phyloP scores from a whole-genome alignment of 2,888 invertebrate genomes.

The Clivina fossor region DNA sequence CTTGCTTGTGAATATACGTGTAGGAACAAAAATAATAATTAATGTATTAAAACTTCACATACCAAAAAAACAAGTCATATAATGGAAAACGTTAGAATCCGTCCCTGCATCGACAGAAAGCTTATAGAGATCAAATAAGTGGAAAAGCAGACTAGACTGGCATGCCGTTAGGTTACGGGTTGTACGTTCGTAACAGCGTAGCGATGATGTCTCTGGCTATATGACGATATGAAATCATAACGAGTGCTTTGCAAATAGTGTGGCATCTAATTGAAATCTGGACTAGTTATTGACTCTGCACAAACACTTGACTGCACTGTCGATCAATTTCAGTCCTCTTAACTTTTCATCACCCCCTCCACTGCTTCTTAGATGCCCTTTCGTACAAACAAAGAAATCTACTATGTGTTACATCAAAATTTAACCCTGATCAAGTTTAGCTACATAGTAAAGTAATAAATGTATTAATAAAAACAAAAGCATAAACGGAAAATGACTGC shows the following conservation, averaged over 20 bases:
- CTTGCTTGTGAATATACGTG: too few relatives aligned
- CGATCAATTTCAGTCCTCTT: constrained; percentile 47
- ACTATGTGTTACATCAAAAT: too few relatives aligned
- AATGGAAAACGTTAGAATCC: too few relatives aligned
- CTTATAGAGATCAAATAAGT: constrained; percentile 8
- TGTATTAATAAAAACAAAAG: too few relatives aligned
- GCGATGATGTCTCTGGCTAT: constrained; percentile 38
- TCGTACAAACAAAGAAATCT: too few relatives aligned
- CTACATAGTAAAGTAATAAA: too few relatives aligned
- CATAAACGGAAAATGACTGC: too few relatives aligned
- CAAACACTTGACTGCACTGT: constrained; percentile 52
- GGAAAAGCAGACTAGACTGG: background rate
- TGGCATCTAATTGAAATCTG: constrained; percentile 54
- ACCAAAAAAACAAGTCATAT: too few relatives aligned
- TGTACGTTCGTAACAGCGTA: background rate
- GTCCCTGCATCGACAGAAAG: constrained; percentile 12
- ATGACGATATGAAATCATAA: constrained; percentile 55
- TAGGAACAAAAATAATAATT: too few relatives aligned
- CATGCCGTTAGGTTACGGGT: background rate
- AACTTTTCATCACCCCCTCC: constrained; percentile 4
- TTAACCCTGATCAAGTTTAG: too few relatives aligned
- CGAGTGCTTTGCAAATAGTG: constrained; percentile 54
- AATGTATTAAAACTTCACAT: too few relatives aligned
- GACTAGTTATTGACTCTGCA: constrained; percentile 53
- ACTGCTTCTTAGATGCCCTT: too few relatives aligned